Conservation (phyloP, 2,797 vertebrate genomes). For the Numenius phaeopus region DNA sequence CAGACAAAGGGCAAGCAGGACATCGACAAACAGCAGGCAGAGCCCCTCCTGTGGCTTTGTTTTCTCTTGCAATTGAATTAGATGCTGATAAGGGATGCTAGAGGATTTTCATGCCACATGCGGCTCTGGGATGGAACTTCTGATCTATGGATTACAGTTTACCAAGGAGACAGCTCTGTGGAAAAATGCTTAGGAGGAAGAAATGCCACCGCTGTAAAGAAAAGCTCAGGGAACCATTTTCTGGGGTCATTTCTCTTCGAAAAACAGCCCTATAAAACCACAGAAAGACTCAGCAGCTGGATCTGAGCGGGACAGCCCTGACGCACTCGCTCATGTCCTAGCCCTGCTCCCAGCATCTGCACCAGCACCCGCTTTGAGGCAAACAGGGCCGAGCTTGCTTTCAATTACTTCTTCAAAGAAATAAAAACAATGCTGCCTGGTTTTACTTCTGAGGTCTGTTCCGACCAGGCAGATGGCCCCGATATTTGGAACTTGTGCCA, state of each 20-base stretch:
- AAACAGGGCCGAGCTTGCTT: not conserved
- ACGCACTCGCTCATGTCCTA: fast-evolving
- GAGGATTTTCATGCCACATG: not conserved
- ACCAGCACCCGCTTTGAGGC: not conserved
- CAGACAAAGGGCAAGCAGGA: not conserved
- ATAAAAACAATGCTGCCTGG: not conserved
- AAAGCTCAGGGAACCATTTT: not conserved
- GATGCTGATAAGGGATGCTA: not conserved
- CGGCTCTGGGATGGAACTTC: not conserved
- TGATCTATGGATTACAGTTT: not conserved
- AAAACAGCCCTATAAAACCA: not conserved
- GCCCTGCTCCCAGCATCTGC: not conserved
- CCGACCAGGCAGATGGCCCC: not conserved
- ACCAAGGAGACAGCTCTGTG: not conserved
- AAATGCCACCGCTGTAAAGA: not conserved
- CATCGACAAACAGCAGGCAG: not conserved
- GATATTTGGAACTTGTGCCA: not conserved
- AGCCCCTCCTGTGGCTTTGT: not conserved
- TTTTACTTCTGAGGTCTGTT: not conserved
- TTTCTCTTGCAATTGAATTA: not conserved
- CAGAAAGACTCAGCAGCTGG: not conserved
- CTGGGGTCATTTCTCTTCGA: not conserved
- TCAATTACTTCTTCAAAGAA: not conserved
- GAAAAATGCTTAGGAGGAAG: not conserved
- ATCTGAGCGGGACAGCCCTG: not conserved